A percentile compares a stretch with the other conserved stretches of the same genome.
phyloP scores from a whole-genome alignment of 1,140 invertebrate genomes.

The Drosophila albomicans region DNA sequence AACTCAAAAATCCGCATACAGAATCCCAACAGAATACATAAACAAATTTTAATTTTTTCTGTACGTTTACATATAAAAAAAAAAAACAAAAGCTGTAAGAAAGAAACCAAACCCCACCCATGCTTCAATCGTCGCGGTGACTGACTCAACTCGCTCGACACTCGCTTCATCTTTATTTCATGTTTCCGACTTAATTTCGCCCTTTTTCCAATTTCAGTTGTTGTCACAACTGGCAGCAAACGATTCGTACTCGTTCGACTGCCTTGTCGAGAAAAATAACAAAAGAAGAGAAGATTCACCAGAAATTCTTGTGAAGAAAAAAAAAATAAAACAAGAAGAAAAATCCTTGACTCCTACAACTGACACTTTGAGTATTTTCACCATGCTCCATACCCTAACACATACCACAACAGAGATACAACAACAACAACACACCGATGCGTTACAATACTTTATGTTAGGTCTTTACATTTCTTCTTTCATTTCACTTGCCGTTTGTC shows the following conservation, averaged over 20 bases:
- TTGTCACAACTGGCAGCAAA: constrained; percentile 60
- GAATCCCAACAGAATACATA: constrained; percentile 37
- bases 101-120: not conserved
- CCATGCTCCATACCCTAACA: constrained; percentile 1
- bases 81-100: not conserved
- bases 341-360: constrained; percentile 66
- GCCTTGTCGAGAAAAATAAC: constrained; percentile 31
- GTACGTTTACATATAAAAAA: constrained; percentile 30
- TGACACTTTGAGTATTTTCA: constrained; percentile 73
- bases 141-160: constrained; percentile 52
- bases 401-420: constrained; percentile 1
- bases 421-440: constrained; percentile 27
- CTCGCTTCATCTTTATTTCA: constrained; percentile 80
- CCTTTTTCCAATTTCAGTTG: constrained; percentile 66
- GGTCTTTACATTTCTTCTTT: constrained; percentile 29
- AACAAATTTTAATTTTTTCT: constrained; percentile 69
- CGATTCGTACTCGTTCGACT: constrained; percentile 44
- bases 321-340: constrained; percentile 7
- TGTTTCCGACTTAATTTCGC: constrained; percentile 71
- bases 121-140: constrained; percentile 32
- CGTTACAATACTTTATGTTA: constrained; percentile 29
- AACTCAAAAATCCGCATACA: constrained; percentile 26
- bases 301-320: constrained; percentile 45
- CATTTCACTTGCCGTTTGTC: not conserved
- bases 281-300: constrained; percentile 35